These are phyloP conservation scores for Archips crataeganus DNA, from an alignment of 2,888 invertebrate species.

Conservation along the genomic window DNA sequence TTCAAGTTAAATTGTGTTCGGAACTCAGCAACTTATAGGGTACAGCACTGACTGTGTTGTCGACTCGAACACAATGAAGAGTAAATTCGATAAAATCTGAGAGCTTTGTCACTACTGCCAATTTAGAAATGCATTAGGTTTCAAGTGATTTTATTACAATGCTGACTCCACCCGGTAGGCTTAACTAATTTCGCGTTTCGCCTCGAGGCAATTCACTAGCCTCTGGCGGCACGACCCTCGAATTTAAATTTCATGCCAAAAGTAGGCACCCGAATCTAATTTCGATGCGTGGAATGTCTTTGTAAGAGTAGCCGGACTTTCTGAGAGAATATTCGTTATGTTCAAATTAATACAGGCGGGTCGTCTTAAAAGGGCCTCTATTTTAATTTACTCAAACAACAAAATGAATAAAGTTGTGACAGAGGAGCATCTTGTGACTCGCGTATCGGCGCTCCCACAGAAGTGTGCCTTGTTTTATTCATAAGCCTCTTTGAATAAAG, in stretches of 20 bases:
- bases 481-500: constrained; percentile 83
- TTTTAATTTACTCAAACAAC: constrained; percentile 72
- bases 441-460: constrained; percentile 60
- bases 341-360: constrained; percentile 43
- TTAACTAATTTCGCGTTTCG: constrained; percentile 29
- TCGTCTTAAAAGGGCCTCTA: constrained; percentile 50
- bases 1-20: constrained; percentile 83
- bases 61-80: constrained; percentile 28
- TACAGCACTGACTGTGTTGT: constrained; percentile 20
- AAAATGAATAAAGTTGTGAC: constrained; percentile 73
- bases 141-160: constrained; percentile 53
- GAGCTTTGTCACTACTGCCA: constrained; percentile 67
- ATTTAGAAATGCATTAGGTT: constrained; percentile 67
- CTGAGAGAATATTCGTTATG: constrained; percentile 24
- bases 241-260: constrained; percentile 31
- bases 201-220: constrained; percentile 26
- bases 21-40: constrained; percentile 67
- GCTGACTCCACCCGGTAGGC: constrained; percentile 24
- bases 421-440: constrained; percentile 65
- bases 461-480: constrained; percentile 79
- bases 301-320: constrained; percentile 26
- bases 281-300: constrained; percentile 41
- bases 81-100: constrained; percentile 60
- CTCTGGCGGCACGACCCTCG: constrained; percentile 12
- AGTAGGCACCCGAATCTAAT: constrained; percentile 39